Percentiles rank a stretch among this genome's conserved stretches.
Evolutionary conservation across 2,888 invertebrate genomes (phyloP).

Genomic region (Escarpia spicata): DNA sequence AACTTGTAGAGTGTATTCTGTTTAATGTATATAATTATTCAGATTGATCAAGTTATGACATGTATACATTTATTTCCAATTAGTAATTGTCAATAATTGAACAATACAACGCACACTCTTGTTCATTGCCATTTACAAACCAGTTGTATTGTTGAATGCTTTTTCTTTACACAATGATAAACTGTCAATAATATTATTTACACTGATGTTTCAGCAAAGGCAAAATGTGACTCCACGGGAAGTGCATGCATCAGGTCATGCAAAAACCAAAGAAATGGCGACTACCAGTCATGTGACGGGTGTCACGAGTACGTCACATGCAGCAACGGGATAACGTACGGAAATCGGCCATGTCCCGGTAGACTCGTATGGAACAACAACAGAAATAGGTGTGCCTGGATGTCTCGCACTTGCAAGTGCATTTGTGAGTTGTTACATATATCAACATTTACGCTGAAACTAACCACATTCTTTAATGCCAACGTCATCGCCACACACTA

Average conservation of each 20-base stretch:
- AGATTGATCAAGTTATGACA: background rate
- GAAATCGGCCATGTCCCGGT: background rate
- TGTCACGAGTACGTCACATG: conserved; percentile 10
- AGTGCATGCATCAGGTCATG: background rate
- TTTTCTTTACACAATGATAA: background rate
- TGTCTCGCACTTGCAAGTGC: background rate
- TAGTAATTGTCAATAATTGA: background rate
- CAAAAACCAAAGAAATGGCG: background rate
- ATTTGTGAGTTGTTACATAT: background rate
- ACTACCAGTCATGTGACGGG: conserved; percentile 16
- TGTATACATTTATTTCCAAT: background rate
- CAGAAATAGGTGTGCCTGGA: background rate
- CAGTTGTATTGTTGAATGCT: background rate
- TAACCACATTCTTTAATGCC: background rate
- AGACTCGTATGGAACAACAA: conserved; percentile 9
- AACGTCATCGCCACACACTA: background rate
- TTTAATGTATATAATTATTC: background rate
- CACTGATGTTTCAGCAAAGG: background rate
- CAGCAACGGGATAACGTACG: background rate
- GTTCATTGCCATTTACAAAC: too few species aligned
- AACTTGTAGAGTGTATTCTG: background rate
- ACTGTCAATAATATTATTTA: background rate
- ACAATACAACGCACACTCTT: too few species aligned
- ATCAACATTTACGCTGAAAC: background rate
- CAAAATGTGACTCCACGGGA: background rate